Evolutionary conservation across 2,797 vertebrate genomes (phyloP), one percentile per base, ranked within the genome.

Genomic region (Propithecus perrieri): DNA sequence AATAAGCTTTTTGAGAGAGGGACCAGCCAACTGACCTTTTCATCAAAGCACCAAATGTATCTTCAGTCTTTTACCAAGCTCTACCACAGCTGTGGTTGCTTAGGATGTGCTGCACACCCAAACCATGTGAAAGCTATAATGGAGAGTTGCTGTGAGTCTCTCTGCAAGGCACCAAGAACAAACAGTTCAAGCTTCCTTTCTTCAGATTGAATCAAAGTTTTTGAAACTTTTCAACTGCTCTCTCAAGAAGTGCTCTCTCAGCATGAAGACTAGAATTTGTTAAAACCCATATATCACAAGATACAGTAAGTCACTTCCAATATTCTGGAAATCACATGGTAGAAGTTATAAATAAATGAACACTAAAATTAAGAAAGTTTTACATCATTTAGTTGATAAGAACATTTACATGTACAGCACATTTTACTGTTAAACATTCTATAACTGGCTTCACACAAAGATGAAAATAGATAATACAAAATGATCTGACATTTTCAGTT

Each of bases 161-260:
- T 96, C 96, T 97, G 96, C 96, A 97, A 97, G 97, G 98, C 97
- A 97, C 97, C 96, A 96, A 97, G 96, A 93, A 97, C 97, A 96
- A 93, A 95, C 80, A 93, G 95, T 85, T 96, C 94, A 96, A 97
- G 92, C 96, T 97, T 96, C 91, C 96, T 96, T 93, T 96, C 97
- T 94, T 97, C 94, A 59, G 89, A 79, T 14, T 90, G 94, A 81
- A 92, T 87, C 83, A 91, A 94, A 92, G 72, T 85, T 89, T 97
- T 46, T 90, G 80, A 89, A 96, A 95, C 86, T 95, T 97, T 97
- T 96, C 86, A 86, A 94, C 43, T 75, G 72, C 80, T 97, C 69
- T 97, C 96, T 97, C 92, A 97, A 94, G 90, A 76, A 97, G 92
- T 86, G 69, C 92, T 97, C 97, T 96, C 92, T 97, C 74, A 75